Conservation (phyloP, 2,888 invertebrate species). For the Amblyjoppa fuscipennis region DNA sequence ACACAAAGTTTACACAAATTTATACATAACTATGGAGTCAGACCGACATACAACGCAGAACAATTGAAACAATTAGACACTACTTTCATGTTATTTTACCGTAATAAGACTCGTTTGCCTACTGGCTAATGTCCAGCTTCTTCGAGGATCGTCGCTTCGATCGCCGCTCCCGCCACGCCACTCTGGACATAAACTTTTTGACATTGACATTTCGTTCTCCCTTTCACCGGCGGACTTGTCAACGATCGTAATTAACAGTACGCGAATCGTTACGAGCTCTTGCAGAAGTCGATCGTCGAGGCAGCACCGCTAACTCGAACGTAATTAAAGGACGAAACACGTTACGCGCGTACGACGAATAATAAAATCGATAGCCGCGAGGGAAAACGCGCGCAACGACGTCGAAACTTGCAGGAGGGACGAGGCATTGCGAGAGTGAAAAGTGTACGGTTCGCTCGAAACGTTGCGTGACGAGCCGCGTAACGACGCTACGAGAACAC, state of each 20-base stretch:
- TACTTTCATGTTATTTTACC: no score
- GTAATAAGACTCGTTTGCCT: no score
- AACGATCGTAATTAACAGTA: not conserved
- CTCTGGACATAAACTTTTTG: no score
- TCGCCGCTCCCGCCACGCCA: no score
- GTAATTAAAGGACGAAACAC: not conserved
- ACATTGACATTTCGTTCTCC: no score
- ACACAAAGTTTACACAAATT: no score
- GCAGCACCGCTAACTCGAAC: not conserved
- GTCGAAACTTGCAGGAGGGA: conserved; percentile 35
- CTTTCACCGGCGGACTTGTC: not conserved
- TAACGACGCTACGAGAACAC: not conserved
- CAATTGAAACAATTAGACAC: no score
- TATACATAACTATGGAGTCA: no score
- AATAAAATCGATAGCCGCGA: conserved; percentile 32
- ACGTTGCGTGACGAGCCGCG: conserved; percentile 14
- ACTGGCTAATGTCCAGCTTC: no score
- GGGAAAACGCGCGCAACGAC: conserved; percentile 18
- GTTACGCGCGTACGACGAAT: not conserved
- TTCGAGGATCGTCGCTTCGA: no score
- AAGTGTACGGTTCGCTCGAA: conserved; percentile 1
- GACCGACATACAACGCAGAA: no score
- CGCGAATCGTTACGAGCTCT: not conserved
- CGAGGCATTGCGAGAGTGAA: not conserved
- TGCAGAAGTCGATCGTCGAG: not conserved